Evolutionary conservation across 2,888 invertebrate genomes (phyloP), one percentile per base, ranked within the genome.

Genomic region (Drosophila atroscutellata): DNA sequence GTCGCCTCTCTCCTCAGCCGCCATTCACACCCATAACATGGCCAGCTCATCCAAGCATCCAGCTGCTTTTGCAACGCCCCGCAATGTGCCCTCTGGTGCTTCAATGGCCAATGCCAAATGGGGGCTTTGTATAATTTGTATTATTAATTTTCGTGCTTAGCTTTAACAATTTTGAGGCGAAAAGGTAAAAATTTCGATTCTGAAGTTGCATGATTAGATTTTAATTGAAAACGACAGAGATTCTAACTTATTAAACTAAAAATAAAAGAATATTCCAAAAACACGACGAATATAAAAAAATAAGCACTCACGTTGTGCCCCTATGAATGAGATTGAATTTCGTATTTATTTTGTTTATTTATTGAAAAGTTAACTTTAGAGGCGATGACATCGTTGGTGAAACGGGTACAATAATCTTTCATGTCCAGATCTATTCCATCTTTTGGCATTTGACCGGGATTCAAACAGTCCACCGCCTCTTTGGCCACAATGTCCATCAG

Each of bases 321-420:
- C 7, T 18, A 8, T 18, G 3, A 18, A 37, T 18, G 8, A 8
- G 18, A 37, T 37, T 18, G 8, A 18, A 4, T n/a, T 39, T n/a
- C 3, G 37, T 2, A 15, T 36, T 5, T 36, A 36, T 36, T 36
- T 36, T 6, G 36, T 36, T 36, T 36, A 36, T 36, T 36, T 36
- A 30, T 15, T 15, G 0, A 36, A 36, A 34, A 15, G 36, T 36
- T 15, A n/a, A n/a, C n/a, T n/a, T n/a, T n/a, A n/a, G 93, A 92
- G 0, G 94, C 94, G n/a, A 94, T 94, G 0, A 93, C 92, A 79
- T 94, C 94, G 39, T 92, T 94, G 7, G 91, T 89, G 30, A 90
- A 91, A 4, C 91, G 83, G 7, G 92, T 92, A 30, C 80, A 81
- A 54, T 92, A 91, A 34, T 94, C 93, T 69, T 94, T 94, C 63